A percentile compares a stretch with the other conserved stretches of the same genome.
Conservation (phyloP, 1,140 invertebrate species). For the Argopecten irradians region DNA sequence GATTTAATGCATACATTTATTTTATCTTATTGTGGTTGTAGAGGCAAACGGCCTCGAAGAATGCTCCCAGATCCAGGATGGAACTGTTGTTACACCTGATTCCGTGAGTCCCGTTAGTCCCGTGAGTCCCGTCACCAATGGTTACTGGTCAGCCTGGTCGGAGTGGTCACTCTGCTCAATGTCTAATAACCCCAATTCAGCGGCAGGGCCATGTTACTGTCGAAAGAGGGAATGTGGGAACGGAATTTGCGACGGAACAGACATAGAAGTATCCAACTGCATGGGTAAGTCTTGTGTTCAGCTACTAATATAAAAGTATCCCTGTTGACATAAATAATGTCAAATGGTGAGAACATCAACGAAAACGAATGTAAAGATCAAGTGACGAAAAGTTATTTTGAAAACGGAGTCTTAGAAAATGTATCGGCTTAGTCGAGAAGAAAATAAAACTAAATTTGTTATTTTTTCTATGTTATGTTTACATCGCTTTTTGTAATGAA, state of each 20-base stretch:
- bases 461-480: no score
- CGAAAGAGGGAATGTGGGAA: not conserved
- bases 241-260: not conserved
- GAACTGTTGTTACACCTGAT: not conserved
- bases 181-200: not conserved
- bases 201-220: not conserved
- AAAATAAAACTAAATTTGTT: no score
- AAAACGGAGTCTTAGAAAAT: no score
- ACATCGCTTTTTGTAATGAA: not conserved
- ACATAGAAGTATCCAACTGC: not conserved
- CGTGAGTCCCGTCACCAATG: not conserved
- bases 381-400: no score
- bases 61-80: not conserved
- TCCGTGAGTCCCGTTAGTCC: no score
- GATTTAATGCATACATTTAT: no score
- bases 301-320: no score
- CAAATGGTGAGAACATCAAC: no score
- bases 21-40: no score
- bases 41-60: not conserved
- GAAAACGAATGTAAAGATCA: no score
- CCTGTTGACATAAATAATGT: no score
- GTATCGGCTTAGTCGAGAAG: no score
- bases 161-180: not conserved
- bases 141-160: not conserved
- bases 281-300: not conserved